phyloP scores from a whole-genome alignment of 2,113 vertebrate genomes.

The Macrotus californicus region DNA sequence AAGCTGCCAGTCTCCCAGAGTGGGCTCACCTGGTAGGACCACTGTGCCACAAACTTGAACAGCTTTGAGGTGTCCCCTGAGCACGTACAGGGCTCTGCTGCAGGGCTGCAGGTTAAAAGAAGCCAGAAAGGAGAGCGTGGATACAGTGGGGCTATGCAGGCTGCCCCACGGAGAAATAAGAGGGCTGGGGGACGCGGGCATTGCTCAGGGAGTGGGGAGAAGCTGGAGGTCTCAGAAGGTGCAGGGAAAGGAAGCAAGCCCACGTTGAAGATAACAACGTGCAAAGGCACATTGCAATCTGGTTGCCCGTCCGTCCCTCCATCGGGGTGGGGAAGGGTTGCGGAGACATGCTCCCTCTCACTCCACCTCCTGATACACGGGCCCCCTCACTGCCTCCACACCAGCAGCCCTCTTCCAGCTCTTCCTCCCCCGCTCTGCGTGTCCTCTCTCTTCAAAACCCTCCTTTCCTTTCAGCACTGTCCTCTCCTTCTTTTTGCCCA shows the following conservation, averaged over 20 bases:
- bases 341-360: background rate
- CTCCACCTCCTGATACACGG: rapidly evolving
- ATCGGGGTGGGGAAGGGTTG: too few relatives aligned
- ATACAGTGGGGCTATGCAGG: rapidly evolving
- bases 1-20: background rate
- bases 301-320: background rate
- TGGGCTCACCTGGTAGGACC: slow-evolving; percentile 76
- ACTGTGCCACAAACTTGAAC: slow-evolving; percentile 53
- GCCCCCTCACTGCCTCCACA: background rate
- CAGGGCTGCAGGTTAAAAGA: background rate
- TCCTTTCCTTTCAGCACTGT: too few relatives aligned
- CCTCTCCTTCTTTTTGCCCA: background rate
- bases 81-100: slow-evolving; percentile 48
- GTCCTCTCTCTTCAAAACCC: background rate
- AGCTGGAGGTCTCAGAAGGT: background rate
- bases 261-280: too few relatives aligned
- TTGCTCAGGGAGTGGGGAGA: background rate
- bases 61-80: slow-evolving; percentile 16
- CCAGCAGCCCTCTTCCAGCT: background rate
- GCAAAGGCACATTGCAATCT: background rate
- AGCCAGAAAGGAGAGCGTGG: background rate
- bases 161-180: background rate
- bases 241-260: background rate
- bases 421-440: background rate
- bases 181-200: too few relatives aligned